These are phyloP conservation scores for Drosophila greeni DNA, from an alignment of 2,888 invertebrate species.

Conservation along the genomic window DNA sequence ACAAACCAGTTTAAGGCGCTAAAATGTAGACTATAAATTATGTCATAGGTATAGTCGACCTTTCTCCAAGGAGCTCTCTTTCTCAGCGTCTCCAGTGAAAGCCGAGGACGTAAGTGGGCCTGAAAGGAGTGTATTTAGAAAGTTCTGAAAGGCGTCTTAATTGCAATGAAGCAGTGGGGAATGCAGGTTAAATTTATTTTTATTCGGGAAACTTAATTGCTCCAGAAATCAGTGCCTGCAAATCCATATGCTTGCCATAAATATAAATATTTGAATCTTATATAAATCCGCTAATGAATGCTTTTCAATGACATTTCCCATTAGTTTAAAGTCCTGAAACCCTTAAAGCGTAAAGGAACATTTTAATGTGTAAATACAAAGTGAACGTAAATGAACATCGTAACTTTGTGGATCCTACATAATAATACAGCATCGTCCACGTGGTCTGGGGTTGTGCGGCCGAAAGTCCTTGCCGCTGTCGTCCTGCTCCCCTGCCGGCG, in stretches of 20 bases:
- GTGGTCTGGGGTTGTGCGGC: constrained; percentile 1
- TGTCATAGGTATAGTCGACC: constrained; percentile 46
- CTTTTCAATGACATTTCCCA: not conserved
- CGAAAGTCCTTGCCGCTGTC: not conserved
- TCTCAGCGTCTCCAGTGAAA: constrained; percentile 7
- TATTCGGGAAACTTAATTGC: not conserved
- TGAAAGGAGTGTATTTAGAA: constrained; percentile 36
- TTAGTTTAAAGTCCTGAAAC: not conserved
- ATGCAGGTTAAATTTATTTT: constrained; percentile 1
- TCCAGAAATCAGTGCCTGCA: not conserved
- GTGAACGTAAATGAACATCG: not conserved
- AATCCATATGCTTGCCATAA: not conserved
- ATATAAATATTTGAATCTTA: not conserved
- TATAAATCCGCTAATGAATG: too few relatives aligned
- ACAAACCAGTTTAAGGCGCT: constrained; percentile 40
- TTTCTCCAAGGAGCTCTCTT: constrained; percentile 25
- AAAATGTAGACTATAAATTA: constrained; percentile 53
- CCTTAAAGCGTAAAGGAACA: not conserved
- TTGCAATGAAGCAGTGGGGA: constrained; percentile 18
- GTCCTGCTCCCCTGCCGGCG: not conserved
- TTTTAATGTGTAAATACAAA: constrained; percentile 16
- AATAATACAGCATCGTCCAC: constrained; percentile 12
- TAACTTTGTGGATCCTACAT: constrained; percentile 9
- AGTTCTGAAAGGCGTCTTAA: constrained; percentile 37
- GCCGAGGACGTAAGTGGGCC: constrained; percentile 28